These are phyloP conservation scores for Apamea crenata DNA, from an alignment of 2,888 invertebrate genomes.

Conservation along the genomic window DNA sequence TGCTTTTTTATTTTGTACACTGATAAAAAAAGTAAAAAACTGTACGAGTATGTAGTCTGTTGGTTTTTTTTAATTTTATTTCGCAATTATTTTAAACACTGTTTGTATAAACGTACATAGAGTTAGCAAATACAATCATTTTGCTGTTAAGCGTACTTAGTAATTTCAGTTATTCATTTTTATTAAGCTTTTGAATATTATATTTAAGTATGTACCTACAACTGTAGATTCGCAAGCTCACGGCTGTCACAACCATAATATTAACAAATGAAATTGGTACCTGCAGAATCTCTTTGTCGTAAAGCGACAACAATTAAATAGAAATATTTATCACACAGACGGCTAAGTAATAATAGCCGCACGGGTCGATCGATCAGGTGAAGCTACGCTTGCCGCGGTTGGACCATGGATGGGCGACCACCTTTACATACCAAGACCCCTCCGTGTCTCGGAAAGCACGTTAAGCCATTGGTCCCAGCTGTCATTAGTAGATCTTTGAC, in stretches of 20 bases:
- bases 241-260: conserved; percentile 12
- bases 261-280: conserved; percentile 31
- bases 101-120: not conserved
- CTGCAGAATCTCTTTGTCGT: conserved; percentile 17
- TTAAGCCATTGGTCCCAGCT: too few relatives aligned
- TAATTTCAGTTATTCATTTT: not conserved
- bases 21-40: not conserved
- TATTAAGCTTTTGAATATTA: not conserved
- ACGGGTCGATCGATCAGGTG: too few relatives aligned
- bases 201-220: not conserved
- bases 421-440: too few relatives aligned
- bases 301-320: conserved; percentile 32
- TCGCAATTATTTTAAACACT: not conserved
- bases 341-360: too few relatives aligned
- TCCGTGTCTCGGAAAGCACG: too few relatives aligned
- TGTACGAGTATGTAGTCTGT: not conserved
- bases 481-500: too few relatives aligned
- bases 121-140: not conserved
- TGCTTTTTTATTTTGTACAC: not conserved
- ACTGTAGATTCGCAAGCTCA: not conserved
- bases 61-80: too few relatives aligned
- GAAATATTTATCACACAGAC: conserved; percentile 12
- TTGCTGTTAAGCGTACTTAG: not conserved
- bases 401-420: too few relatives aligned
- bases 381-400: too few relatives aligned